These are phyloP conservation scores for Callyntrura sp. DNA, from an alignment of 2,888 invertebrate genomes.

Conservation along the genomic window DNA sequence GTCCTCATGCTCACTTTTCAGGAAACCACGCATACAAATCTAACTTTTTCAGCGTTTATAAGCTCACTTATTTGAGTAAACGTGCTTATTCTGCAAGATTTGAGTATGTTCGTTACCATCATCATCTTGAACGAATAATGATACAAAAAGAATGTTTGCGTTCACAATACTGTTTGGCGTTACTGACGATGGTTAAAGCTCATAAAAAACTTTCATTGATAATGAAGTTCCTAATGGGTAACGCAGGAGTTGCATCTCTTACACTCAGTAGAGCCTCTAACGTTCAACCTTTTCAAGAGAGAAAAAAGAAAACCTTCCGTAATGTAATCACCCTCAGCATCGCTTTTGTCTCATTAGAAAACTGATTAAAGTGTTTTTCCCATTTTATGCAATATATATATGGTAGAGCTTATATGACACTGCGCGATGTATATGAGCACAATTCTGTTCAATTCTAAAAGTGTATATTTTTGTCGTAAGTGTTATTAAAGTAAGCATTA, in stretches of 20 bases:
- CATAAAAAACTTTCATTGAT: not conserved
- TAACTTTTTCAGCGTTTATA: too few species aligned
- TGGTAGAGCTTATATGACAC: too few species aligned
- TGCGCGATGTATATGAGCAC: too few species aligned
- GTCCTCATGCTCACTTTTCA: too few species aligned
- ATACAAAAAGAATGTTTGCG: not conserved
- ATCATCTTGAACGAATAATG: too few species aligned
- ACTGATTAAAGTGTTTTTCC: not conserved
- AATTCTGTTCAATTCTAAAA: too few species aligned
- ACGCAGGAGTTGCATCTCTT: constrained; percentile 33
- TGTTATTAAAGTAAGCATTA: too few species aligned
- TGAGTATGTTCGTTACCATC: not conserved
- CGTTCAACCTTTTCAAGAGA: constrained; percentile 29
- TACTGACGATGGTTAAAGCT: not conserved
- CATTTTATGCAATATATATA: constrained; percentile 15
- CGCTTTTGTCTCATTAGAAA: constrained; percentile 46
- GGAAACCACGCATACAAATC: too few species aligned
- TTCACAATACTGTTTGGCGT: not conserved
- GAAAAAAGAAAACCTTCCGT: constrained; percentile 41
- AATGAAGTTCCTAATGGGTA: constrained; percentile 24
- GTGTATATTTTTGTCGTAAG: not conserved
- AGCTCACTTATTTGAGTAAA: constrained; percentile 13
- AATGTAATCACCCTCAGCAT: constrained; percentile 1
- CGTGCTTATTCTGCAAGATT: constrained; percentile 13
- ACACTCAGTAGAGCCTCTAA: constrained; percentile 12